phyloP scores from a whole-genome alignment of 1,140 invertebrate species.

The Lordiphosa mommai region DNA sequence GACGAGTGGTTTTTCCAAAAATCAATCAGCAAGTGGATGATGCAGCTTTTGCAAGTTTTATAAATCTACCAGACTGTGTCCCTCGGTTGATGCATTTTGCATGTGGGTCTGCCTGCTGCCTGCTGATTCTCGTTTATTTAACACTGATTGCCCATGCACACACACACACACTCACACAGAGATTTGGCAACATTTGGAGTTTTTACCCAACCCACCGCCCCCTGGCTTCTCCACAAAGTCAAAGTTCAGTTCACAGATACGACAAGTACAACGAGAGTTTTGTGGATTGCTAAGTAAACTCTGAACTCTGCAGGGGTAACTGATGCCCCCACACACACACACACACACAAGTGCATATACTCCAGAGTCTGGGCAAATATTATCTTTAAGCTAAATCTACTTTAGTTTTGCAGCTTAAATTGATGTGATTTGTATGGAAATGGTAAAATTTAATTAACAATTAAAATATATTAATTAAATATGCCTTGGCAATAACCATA shows the following conservation, averaged over 20 bases:
- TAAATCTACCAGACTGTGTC: slow-evolving; percentile 13
- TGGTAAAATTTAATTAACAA: slow-evolving; percentile 5
- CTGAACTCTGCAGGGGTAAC: slow-evolving; percentile 40
- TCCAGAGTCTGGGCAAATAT: slow-evolving; percentile 28
- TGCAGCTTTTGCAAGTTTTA: slow-evolving; percentile 51
- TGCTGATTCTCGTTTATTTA: slow-evolving; percentile 66
- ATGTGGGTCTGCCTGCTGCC: slow-evolving; percentile 10
- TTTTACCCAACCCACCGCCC: slow-evolving; percentile 8
- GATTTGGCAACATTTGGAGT: slow-evolving; percentile 34
- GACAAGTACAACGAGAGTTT: slow-evolving; percentile 5
- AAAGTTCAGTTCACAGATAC: slow-evolving; percentile 1
- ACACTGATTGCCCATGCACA: slow-evolving; percentile 74
- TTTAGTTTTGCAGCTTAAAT: slow-evolving; percentile 22
- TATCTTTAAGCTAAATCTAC: slow-evolving; percentile 32
- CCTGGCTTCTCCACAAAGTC: slow-evolving; percentile 1
- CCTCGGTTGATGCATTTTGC: slow-evolving; percentile 37
- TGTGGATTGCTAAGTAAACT: slow-evolving; percentile 52
- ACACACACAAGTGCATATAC: background rate
- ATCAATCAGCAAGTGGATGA: slow-evolving; percentile 44
- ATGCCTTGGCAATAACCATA: slow-evolving; percentile 21
- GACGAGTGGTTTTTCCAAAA: slow-evolving; percentile 18
- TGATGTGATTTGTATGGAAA: background rate
- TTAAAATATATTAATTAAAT: slow-evolving; percentile 31
- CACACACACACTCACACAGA: too few relatives aligned
- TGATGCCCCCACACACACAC: slow-evolving; percentile 27